Conservation (phyloP, 1,140 invertebrate genomes). For the Sesamia nonagrioides region DNA sequence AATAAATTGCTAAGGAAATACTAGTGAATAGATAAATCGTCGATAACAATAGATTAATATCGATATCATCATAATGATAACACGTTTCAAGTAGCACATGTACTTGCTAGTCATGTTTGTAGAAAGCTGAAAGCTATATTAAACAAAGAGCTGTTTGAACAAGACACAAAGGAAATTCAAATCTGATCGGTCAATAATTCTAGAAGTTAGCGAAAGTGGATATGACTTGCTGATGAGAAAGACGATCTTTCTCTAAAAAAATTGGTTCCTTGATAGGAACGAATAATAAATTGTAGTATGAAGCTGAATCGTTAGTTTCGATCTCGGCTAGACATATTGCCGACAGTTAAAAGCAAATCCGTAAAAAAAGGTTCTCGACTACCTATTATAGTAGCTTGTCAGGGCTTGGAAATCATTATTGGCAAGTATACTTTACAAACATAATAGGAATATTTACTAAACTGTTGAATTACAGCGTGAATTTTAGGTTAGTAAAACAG, state of each 20-base stretch:
- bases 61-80: conserved; percentile 45
- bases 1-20: conserved; percentile 31
- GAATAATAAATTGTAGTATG: background rate
- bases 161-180: background rate
- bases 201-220: background rate
- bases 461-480: no score
- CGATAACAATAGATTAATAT: conserved; percentile 46
- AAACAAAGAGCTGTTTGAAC: background rate
- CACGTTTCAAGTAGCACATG: conserved; percentile 1
- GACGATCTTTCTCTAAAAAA: background rate
- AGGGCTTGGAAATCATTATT: background rate
- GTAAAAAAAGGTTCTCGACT: background rate
- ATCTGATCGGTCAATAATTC: background rate
- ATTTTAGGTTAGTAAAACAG: no score
- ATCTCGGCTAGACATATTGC: conserved; percentile 6
- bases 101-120: background rate
- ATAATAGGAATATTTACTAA: no score
- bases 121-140: background rate
- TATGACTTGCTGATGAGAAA: background rate
- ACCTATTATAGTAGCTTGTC: background rate
- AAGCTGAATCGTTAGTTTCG: conserved; percentile 17
- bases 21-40: conserved; percentile 47
- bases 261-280: background rate
- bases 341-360: conserved; percentile 7
- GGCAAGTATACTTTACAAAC: background rate